Evolutionary conservation across 2,113 vertebrate genomes (phyloP).

Genomic region (Sinocyclocheilus anshuiensis): DNA sequence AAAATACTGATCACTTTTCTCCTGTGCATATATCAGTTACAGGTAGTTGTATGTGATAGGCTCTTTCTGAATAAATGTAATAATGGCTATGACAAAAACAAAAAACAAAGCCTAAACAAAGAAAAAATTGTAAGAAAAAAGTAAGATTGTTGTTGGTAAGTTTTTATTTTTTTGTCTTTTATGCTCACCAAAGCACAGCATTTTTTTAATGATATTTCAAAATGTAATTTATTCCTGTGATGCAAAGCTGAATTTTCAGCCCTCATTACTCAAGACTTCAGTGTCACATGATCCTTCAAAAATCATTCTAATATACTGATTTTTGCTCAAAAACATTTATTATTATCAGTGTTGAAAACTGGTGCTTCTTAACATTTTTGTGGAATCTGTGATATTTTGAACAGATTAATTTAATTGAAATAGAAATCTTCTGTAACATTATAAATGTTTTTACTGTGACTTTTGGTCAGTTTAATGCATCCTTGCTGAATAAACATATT

Average conservation of each 20-base stretch:
- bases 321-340: neutral
- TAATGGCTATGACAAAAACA: neutral
- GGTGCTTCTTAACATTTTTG: neutral
- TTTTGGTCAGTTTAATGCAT: neutral
- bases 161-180: no score
- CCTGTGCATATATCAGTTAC: neutral
- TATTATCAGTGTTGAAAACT: neutral
- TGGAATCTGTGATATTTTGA: neutral
- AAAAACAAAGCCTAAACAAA: neutral
- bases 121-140: no score
- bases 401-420: neutral
- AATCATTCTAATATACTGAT: neutral
- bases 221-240: no score
- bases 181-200: no score
- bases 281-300: neutral
- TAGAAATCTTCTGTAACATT: neutral
- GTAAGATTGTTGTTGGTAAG: no score
- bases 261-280: neutral
- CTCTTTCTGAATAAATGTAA: neutral
- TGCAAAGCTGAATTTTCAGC: no score
- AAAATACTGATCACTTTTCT: neutral
- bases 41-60: neutral
- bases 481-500: neutral
- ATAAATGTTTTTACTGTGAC: neutral
- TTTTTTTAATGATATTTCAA: no score